These are phyloP conservation scores for Pygmarrhopalites habei DNA, from an alignment of 1,140 invertebrate species.

Conservation along the genomic window DNA sequence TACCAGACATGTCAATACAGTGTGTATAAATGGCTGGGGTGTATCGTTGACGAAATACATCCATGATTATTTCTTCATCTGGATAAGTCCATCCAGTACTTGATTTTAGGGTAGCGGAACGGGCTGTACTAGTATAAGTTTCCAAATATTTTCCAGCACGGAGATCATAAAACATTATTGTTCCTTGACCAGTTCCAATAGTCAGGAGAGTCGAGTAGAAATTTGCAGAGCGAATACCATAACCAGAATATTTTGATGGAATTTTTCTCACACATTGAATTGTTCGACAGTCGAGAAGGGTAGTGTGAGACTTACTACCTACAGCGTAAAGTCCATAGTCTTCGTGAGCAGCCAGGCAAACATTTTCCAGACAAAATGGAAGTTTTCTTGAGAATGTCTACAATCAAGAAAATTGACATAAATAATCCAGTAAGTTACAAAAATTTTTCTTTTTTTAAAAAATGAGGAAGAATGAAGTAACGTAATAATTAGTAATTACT, in stretches of 20 bases:
- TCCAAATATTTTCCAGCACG: constrained; percentile 84
- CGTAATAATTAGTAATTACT: too few relatives aligned
- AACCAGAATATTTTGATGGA: constrained; percentile 69
- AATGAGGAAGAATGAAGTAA: too few relatives aligned
- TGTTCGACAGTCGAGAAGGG: constrained; percentile 78
- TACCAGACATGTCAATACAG: constrained; percentile 86
- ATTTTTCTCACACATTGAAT: constrained; percentile 65
- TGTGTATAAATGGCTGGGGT: constrained; percentile 93
- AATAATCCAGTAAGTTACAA: neutral
- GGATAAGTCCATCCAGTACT: constrained; percentile 51
- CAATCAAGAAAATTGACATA: constrained; percentile 27
- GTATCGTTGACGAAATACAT: constrained; percentile 57
- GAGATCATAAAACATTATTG: constrained; percentile 87
- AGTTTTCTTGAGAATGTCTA: constrained; percentile 78
- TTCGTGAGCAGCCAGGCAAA: constrained; percentile 79
- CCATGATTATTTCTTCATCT: constrained; percentile 36
- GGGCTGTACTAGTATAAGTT: constrained; percentile 75
- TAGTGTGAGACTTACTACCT: constrained; percentile 85
- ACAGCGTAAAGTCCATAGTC: constrained; percentile 76
- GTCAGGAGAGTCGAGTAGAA: constrained; percentile 84
- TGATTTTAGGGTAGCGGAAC: constrained; percentile 79
- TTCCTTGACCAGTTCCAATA: constrained; percentile 84
- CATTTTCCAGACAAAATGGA: constrained; percentile 83
- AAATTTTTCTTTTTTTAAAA: too few relatives aligned
- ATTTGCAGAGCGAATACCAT: constrained; percentile 77